phyloP scores from a whole-genome alignment of 2,797 vertebrate genomes.

The Anas capensis region DNA sequence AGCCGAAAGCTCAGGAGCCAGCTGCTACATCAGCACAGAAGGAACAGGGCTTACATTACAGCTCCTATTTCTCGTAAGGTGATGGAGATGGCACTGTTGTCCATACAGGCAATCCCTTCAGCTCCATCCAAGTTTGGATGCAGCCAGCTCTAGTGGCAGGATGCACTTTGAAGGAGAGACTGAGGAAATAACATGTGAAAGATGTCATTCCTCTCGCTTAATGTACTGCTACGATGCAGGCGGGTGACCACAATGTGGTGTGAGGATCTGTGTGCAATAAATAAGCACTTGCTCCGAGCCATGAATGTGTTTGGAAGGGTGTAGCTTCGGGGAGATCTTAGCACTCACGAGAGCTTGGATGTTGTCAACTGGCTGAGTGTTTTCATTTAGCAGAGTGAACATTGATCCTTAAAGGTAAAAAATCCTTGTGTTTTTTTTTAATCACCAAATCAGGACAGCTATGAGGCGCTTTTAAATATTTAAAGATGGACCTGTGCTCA shows the following conservation, averaged over 20 bases:
- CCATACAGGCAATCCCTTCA: neutral
- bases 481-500: neutral
- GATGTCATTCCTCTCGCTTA: neutral
- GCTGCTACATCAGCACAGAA: neutral
- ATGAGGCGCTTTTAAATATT: neutral
- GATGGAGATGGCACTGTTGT: neutral
- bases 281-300: neutral
- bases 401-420: neutral
- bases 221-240: fast-evolving
- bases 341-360: neutral
- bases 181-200: neutral
- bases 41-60: neutral
- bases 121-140: neutral
- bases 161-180: neutral
- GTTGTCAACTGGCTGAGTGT: neutral
- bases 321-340: neutral
- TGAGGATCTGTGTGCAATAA: neutral
- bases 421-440: neutral
- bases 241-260: neutral
- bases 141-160: neutral
- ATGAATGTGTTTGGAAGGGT: neutral
- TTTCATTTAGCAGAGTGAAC: neutral
- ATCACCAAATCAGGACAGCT: neutral
- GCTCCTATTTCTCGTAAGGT: neutral
- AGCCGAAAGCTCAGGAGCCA: fast-evolving